Percentiles rank a stretch among this genome's conserved stretches.
Evolutionary conservation across 2,888 invertebrate genomes (phyloP).

Genomic region (Agrilus mali): DNA sequence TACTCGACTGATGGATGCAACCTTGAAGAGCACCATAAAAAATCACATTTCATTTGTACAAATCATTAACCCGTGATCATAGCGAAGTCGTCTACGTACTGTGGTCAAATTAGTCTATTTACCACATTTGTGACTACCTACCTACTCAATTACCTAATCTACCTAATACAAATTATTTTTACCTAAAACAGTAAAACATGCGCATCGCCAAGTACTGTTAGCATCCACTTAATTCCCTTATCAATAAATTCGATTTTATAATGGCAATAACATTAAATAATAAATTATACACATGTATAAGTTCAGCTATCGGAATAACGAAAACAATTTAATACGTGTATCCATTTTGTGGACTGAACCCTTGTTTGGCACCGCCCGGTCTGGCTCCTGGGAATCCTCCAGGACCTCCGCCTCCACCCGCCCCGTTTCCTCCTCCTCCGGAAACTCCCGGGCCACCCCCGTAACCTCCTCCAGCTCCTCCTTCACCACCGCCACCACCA

Average conservation of each 20-base stretch:
- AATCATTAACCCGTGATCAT: constrained; percentile 11
- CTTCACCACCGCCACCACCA: constrained; percentile 15
- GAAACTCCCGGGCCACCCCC: constrained; percentile 13
- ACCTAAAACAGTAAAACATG: no score
- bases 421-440: constrained; percentile 20
- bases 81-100: constrained; percentile 14
- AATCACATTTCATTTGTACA: constrained; percentile 9
- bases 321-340: constrained; percentile 32
- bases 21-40: constrained; percentile 9
- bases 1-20: no score
- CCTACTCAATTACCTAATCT: not conserved
- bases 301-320: no score
- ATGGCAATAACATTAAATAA: no score
- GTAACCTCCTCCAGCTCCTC: constrained; percentile 15
- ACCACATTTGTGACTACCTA: not conserved
- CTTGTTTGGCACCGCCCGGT: constrained; percentile 29
- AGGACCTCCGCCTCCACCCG: constrained; percentile 16
- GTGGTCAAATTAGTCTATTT: constrained; percentile 3
- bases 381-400: constrained; percentile 16
- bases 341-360: constrained; percentile 34
- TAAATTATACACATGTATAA: no score
- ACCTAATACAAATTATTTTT: not conserved
- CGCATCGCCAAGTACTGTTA: no score
- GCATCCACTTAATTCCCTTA: no score
- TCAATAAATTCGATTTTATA: no score